Base-by-base conservation (phyloP, 2,113 vertebrate genomes). In the Cavia porcellus region DNA sequence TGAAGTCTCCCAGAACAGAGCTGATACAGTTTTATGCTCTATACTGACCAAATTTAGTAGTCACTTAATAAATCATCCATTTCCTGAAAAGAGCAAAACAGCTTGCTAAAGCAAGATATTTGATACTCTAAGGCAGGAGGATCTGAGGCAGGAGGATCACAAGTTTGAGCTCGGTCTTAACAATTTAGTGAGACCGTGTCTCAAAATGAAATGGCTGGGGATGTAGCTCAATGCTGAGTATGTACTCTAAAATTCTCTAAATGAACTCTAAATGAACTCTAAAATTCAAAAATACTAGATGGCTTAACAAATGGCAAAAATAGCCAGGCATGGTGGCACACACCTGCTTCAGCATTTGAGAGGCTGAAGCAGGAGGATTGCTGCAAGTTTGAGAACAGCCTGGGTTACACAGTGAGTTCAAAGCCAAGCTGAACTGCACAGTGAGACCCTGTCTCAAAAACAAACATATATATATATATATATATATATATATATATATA, bases 1-100 rank as follows among this genome's bases (percentile, higher is more conserved):
- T 52, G 85, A 92, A 95, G 96, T 61, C 82, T 45, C 62, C 79
- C 57, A 85, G 6, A 88, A 80, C 50, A 35, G 38, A 94, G 38
- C 52, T 74, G 55, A 45, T 7, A 80, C 1, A n/a, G 32, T 66
- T 64, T 95, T 77, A 92, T 90, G 7, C 42, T 97, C 45, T 86
- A 30, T 12, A 75, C 52, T 3, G 13, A 94, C 28, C 47, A 95
- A 75, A 93, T 45, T 92, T 1, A 61, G 30, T 68, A 59, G 59
- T 96, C 91, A 55, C 52, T 80, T 82, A 72, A 61, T 66, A 89
- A 96, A 83, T 8, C 70, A 84, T 25, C 30, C n/a, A 77, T 24
- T 90, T 82, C 17, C 86, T 92, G 55, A 91, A 90, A 93, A 20
- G 13, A 90, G 10, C 6, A 86, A 35, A 45, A 93, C 3, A 55